Percentiles rank a stretch among this genome's conserved stretches.
These are phyloP conservation scores for Cyphomyrus discorhynchus DNA, from an alignment of 2,113 vertebrate species.

Conservation along the genomic window DNA sequence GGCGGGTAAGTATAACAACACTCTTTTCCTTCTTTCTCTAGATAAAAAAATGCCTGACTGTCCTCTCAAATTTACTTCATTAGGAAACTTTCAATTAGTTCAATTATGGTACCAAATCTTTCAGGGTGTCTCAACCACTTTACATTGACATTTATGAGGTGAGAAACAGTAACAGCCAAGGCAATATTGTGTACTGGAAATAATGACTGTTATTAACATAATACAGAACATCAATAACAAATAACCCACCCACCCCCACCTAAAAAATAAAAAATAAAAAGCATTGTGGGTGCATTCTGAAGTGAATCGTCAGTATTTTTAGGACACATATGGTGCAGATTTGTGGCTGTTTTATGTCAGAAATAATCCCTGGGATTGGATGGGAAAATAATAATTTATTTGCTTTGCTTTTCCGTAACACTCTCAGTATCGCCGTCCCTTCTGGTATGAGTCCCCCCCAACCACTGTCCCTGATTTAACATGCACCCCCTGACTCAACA, in stretches of 20 bases:
- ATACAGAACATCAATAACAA: background rate
- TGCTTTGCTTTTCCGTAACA: background rate
- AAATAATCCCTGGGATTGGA: background rate
- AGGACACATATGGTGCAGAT: background rate
- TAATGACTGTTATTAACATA: background rate
- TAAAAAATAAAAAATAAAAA: background rate
- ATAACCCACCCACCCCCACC: background rate
- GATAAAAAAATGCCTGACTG: background rate
- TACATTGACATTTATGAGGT: background rate
- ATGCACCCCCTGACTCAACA: background rate
- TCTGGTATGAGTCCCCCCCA: background rate
- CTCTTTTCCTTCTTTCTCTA: conserved; percentile 37
- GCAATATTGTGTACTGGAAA: background rate
- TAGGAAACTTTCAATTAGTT: conserved; percentile 91
- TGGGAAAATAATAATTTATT: background rate
- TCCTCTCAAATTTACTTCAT: conserved; percentile 78
- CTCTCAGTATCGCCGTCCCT: background rate
- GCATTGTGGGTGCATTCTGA: background rate
- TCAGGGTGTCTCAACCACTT: background rate
- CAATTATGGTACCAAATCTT: conserved; percentile 24
- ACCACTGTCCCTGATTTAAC: background rate
- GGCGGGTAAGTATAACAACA: conserved; percentile 99
- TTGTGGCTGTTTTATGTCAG: background rate
- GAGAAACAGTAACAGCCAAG: background rate
- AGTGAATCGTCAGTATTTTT: background rate